Base-by-base conservation (phyloP, 1,140 invertebrate species). In the Drosophila leontia region DNA sequence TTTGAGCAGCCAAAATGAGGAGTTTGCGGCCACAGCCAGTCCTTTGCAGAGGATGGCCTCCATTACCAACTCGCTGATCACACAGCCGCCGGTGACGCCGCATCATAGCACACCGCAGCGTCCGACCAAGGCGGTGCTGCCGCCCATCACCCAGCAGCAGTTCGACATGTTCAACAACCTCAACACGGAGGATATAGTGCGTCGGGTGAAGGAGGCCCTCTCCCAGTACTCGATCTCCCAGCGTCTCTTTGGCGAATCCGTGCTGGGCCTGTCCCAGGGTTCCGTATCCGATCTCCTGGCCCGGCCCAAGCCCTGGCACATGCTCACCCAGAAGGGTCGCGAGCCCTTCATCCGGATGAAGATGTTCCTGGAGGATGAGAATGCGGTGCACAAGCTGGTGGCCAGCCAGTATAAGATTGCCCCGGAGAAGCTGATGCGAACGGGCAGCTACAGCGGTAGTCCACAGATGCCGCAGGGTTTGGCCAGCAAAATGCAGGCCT, bases 221-320 rank as follows among this genome's bases (percentile, higher is more conserved):
- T 99, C 97, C 82, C 98, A 99, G 93, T 99, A 99, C 94, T 99
- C 98, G 58, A 99, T 99, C 85, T 99, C 98, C 70, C 99, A 99
- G 93, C 95, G 99, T 68, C 94, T 99, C 50, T 99, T 99, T 92
- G 99, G 99, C 19, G 99, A 99, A 93, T 98, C 97, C 3, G 98
- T 99, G 13, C 94, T 99, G 47, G 99, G 99, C 1, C 94, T 99
- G 47, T 99, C 98, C 0, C 98, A 99, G 93, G 98, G 98, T 15
- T 98, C 97, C 1, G 98, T 99, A 1, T 99, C 98, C 19, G 98
- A 99, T 93, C 94, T 99, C 44, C 93, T 99, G 56, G 98, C 98
- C 26, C 93, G 98, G 50, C 98, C 98, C 23, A 99, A 99, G 92
- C 97, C 98, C 0, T 99, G 98, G 98, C 97, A 98, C 90, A 98